Evolutionary conservation across 2,888 invertebrate species (phyloP).

Genomic region (Sinodicranocentrus sp.): DNA sequence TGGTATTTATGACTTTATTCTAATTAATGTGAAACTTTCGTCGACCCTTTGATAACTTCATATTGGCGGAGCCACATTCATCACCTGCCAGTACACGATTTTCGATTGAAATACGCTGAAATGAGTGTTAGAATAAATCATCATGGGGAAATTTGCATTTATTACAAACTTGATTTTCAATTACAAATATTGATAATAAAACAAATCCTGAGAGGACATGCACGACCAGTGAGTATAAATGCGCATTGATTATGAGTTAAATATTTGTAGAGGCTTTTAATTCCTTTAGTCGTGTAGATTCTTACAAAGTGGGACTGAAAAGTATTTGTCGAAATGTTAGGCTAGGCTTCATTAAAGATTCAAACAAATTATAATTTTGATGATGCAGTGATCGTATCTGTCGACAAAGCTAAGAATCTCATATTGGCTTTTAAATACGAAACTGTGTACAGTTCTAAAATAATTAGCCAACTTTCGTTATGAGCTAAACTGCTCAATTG

Average conservation of each 20-base stretch:
- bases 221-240: background rate
- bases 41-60: background rate
- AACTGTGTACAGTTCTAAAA: too few species aligned
- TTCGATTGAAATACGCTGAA: background rate
- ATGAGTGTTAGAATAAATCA: background rate
- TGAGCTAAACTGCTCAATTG: too few species aligned
- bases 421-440: too few species aligned
- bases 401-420: too few species aligned
- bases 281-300: background rate
- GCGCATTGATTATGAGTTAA: background rate
- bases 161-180: constrained; percentile 1
- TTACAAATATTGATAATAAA: background rate
- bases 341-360: background rate
- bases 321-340: background rate
- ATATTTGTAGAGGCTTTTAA: background rate
- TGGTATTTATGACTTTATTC: background rate
- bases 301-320: background rate
- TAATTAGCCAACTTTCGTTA: too few species aligned
- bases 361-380: background rate
- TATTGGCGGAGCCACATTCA: background rate
- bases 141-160: background rate
- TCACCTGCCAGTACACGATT: background rate
- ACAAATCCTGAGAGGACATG: background rate
- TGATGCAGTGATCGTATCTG: too few species aligned
- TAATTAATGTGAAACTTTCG: constrained; percentile 8